These are phyloP conservation scores for Zapus hudsonius DNA, from an alignment of 2,113 vertebrate genomes.

Conservation along the genomic window DNA sequence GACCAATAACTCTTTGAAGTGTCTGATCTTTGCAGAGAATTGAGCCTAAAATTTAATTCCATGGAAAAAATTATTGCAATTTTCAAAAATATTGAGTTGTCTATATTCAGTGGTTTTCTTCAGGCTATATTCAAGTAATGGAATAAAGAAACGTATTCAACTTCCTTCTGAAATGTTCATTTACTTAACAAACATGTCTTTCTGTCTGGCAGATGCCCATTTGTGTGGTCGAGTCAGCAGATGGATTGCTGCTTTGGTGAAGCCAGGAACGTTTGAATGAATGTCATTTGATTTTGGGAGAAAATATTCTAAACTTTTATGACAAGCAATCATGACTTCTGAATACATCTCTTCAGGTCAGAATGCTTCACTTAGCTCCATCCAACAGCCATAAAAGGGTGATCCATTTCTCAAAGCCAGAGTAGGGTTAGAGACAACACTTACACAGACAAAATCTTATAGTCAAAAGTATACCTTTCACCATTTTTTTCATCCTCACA, in stretches of 20 bases:
- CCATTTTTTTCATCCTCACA: not conserved
- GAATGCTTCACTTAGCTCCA: constrained; percentile 34
- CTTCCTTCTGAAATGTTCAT: constrained; percentile 6
- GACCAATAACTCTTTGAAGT: not conserved
- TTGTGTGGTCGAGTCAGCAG: constrained; percentile 19
- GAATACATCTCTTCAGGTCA: constrained; percentile 39
- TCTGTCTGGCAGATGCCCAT: not conserved
- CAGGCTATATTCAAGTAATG: not conserved
- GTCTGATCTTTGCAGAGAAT: not conserved
- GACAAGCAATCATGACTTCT: constrained; percentile 33
- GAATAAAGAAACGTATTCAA: not conserved
- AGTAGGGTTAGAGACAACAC: constrained; percentile 19
- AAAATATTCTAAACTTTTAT: constrained; percentile 36
- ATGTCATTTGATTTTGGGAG: constrained; percentile 45
- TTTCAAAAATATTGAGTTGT: not conserved
- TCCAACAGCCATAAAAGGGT: constrained; percentile 21
- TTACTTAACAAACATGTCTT: constrained; percentile 41
- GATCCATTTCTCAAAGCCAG: constrained; percentile 52
- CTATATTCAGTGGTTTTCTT: not conserved
- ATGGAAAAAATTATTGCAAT: not conserved
- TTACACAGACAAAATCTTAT: constrained; percentile 44
- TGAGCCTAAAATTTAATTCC: constrained; percentile 10
- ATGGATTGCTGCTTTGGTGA: constrained; percentile 21
- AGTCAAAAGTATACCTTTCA: not conserved
- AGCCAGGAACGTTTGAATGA: constrained; percentile 46